Evolutionary conservation across 1,140 invertebrate species (phyloP).

Genomic region (Apis laboriosa): DNA sequence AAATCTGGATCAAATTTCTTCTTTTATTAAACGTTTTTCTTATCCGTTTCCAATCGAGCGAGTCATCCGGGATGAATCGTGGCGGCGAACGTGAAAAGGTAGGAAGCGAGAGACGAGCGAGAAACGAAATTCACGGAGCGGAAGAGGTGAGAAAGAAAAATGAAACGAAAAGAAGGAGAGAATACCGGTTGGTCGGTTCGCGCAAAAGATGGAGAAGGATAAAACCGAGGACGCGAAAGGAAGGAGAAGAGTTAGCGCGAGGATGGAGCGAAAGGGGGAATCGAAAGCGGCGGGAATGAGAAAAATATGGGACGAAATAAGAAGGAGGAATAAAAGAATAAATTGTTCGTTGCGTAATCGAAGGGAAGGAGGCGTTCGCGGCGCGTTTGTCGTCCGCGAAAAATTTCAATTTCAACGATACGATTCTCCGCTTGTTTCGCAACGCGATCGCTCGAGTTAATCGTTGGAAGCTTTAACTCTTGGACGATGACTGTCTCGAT

Average conservation of each 20-base stretch:
- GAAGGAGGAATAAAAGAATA: background rate
- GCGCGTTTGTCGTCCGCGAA: too few species aligned
- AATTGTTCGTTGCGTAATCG: too few species aligned
- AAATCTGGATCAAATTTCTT: background rate
- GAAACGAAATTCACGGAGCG: constrained; percentile 40
- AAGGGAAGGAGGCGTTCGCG: too few species aligned
- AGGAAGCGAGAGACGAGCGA: too few species aligned
- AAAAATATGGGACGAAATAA: constrained; percentile 17
- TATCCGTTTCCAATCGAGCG: background rate
- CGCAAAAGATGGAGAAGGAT: background rate
- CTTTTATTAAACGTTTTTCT: background rate
- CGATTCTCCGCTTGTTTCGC: too few species aligned
- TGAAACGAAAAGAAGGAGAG: constrained; percentile 10
- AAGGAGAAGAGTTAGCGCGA: background rate
- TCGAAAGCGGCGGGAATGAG: too few species aligned
- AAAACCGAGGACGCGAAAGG: background rate
- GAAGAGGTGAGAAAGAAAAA: constrained; percentile 32
- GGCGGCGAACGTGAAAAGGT: background rate
- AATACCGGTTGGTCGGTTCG: background rate
- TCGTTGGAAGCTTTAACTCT: too few species aligned
- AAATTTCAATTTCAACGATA: too few species aligned
- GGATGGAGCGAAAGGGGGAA: constrained; percentile 18
- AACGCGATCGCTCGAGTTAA: too few species aligned
- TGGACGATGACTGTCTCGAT: too few species aligned
- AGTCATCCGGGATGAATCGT: background rate